phyloP scores from a whole-genome alignment of 2,113 vertebrate species.

The Centropus bengalensis region DNA sequence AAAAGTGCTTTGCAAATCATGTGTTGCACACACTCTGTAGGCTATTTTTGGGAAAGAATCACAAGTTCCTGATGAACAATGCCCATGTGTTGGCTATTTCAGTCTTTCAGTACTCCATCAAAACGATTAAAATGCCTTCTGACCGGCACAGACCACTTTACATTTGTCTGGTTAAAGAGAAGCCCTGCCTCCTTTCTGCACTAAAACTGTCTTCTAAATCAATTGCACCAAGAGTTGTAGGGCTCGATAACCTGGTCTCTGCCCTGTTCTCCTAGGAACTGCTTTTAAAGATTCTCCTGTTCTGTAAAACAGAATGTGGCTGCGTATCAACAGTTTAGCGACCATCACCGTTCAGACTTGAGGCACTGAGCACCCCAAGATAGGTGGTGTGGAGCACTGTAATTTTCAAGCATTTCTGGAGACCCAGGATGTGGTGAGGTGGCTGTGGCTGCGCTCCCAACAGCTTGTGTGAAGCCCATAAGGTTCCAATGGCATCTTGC shows the following conservation, averaged over 20 bases:
- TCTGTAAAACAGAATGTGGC: background rate
- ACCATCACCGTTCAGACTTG: background rate
- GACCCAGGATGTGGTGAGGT: background rate
- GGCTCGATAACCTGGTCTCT: background rate
- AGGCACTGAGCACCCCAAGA: background rate
- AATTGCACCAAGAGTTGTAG: background rate
- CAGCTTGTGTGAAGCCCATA: conserved; percentile 31
- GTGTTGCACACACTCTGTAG: background rate
- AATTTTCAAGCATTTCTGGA: conserved; percentile 4
- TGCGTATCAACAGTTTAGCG: background rate
- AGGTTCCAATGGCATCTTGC: conserved; percentile 12
- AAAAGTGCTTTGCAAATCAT: background rate
- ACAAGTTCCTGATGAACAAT: background rate
- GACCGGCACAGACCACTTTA: background rate
- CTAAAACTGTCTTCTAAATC: background rate
- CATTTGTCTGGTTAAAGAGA: background rate
- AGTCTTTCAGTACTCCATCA: background rate
- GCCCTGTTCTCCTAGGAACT: background rate
- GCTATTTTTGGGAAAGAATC: background rate
- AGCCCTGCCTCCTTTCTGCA: background rate
- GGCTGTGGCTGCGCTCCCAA: background rate
- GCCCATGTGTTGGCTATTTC: background rate
- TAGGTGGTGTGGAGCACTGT: background rate
- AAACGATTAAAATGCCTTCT: background rate
- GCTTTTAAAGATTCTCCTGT: background rate